A percentile compares a stretch with the other conserved stretches of the same genome.
Evolutionary conservation across 2,113 vertebrate genomes (phyloP).

Genomic region (Butorides virescens): DNA sequence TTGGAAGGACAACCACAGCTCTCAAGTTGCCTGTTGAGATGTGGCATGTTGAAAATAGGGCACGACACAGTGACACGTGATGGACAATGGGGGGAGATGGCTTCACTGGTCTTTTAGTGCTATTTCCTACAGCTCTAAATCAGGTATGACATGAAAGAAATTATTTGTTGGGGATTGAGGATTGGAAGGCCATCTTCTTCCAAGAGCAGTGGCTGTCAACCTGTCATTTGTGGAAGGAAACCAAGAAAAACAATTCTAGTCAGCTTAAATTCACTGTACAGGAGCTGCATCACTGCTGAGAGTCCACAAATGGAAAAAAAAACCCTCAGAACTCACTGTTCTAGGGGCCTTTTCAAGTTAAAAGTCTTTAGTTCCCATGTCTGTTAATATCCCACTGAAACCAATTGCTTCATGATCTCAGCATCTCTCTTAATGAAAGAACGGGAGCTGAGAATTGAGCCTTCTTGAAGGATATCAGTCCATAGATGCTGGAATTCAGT

Average conservation of each 20-base stretch:
- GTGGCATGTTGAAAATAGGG: neutral
- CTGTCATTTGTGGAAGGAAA: constrained; percentile 58
- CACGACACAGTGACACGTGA: neutral
- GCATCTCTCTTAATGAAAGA: neutral
- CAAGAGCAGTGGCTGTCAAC: constrained; percentile 59
- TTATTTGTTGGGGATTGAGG: constrained; percentile 25
- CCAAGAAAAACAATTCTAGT: constrained; percentile 46
- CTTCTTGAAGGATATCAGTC: neutral
- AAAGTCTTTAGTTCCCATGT: neutral
- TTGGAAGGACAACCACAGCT: constrained; percentile 4
- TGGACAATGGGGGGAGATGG: neutral
- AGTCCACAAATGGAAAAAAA: neutral
- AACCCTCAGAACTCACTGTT: neutral
- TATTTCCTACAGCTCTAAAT: constrained; percentile 40
- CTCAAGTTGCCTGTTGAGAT: constrained; percentile 9
- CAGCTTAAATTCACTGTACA: constrained; percentile 25
- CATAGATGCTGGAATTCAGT: neutral
- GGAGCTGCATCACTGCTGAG: neutral
- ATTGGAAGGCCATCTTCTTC: constrained; percentile 33
- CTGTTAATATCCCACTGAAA: neutral
- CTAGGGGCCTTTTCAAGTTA: constrained; percentile 9
- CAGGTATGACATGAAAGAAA: constrained; percentile 36
- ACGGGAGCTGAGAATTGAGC: neutral
- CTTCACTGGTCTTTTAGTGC: neutral
- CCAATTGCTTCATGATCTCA: neutral